Evolutionary conservation across 1,140 invertebrate species (phyloP).

Genomic region (Drosophila oshimai): DNA sequence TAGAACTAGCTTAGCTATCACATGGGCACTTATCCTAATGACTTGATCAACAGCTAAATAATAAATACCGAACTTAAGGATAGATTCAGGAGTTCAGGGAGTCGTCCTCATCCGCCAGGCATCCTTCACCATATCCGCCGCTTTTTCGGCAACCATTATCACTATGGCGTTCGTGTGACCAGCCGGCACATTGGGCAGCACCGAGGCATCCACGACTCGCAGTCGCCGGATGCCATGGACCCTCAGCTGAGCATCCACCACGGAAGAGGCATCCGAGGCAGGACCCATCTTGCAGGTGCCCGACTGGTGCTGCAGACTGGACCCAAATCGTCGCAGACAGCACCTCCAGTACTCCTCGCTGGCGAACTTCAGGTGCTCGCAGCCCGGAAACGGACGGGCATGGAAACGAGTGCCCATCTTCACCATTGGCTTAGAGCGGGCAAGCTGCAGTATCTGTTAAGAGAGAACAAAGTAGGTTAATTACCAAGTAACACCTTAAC

Average conservation of each 20-base stretch:
- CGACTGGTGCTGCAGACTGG: conserved; percentile 90
- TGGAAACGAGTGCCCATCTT: conserved; percentile 86
- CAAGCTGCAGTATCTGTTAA: conserved; percentile 85
- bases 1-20: conserved; percentile 38
- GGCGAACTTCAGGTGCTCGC: conserved; percentile 85
- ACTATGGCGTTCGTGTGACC: conserved; percentile 86
- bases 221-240: conserved; percentile 88
- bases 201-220: conserved; percentile 89
- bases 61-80: conserved; percentile 46
- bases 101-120: conserved; percentile 82
- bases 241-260: conserved; percentile 89
- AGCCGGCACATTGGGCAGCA: conserved; percentile 86
- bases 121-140: conserved; percentile 85
- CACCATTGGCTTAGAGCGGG: conserved; percentile 85
- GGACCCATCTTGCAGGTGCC: conserved; percentile 92
- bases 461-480: not conserved
- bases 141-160: conserved; percentile 87
- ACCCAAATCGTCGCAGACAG: conserved; percentile 86
- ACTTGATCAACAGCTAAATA: conserved; percentile 26
- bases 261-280: conserved; percentile 85
- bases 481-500: no score
- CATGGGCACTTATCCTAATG: conserved; percentile 36
- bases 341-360: conserved; percentile 90
- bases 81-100: not conserved
- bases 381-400: conserved; percentile 87